phyloP scores from a whole-genome alignment of 2,888 invertebrate species.

The Apodemia mormo region DNA sequence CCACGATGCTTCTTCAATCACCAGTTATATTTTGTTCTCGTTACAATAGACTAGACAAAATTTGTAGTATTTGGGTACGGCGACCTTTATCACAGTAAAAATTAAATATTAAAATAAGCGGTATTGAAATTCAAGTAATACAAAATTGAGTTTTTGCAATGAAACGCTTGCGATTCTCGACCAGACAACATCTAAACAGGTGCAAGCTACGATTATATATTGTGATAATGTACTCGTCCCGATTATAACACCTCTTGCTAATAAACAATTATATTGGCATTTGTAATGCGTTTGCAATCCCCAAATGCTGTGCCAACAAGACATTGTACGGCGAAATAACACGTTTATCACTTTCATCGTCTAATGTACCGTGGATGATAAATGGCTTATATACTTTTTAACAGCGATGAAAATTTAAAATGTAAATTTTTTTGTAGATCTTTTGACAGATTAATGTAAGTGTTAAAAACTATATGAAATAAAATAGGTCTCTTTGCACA shows the following conservation, averaged over 20 bases:
- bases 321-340: constrained; percentile 4
- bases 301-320: neutral
- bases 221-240: neutral
- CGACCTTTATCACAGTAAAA: too few relatives aligned
- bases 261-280: constrained; percentile 15
- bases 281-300: neutral
- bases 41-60: too few relatives aligned
- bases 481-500: too few relatives aligned
- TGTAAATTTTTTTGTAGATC: too few relatives aligned
- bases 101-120: too few relatives aligned
- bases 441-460: too few relatives aligned
- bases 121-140: too few relatives aligned
- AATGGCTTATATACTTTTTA: neutral
- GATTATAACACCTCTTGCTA: constrained; percentile 1
- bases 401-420: neutral
- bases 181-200: neutral
- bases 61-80: too few relatives aligned
- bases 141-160: too few relatives aligned
- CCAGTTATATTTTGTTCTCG: too few relatives aligned
- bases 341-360: constrained; percentile 10
- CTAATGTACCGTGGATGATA: neutral
- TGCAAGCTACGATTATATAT: neutral
- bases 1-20: too few relatives aligned
- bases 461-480: too few relatives aligned
- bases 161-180: neutral